Evolutionary conservation across 2,113 vertebrate species (phyloP).

Genomic region (Silurus glanis): DNA sequence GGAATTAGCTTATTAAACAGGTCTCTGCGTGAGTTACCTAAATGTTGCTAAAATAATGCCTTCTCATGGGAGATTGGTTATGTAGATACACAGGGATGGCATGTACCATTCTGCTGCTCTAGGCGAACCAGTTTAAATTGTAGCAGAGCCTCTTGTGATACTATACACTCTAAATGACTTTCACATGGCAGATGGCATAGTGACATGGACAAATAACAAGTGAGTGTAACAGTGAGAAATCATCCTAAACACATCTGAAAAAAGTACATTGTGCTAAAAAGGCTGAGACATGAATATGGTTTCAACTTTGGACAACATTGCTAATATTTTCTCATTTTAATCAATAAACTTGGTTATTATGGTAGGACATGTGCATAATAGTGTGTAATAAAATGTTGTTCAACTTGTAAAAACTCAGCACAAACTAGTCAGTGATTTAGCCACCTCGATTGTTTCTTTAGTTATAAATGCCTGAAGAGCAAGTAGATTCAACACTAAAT

Average conservation of each 20-base stretch:
- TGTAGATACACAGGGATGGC: constrained; percentile 8
- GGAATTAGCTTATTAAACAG: constrained; percentile 22
- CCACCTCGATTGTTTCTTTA: background rate
- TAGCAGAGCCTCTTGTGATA: background rate
- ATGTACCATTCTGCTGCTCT: background rate
- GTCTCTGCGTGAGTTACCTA: constrained; percentile 36
- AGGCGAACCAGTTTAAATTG: background rate
- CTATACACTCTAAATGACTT: background rate
- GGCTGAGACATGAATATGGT: background rate
- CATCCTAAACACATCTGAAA: background rate
- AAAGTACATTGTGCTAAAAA: background rate
- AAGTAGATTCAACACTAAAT: too few relatives aligned
- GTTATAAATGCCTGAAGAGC: background rate
- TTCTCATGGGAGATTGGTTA: constrained; percentile 1
- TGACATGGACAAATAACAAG: background rate
- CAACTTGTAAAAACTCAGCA: background rate
- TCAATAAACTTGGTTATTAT: background rate
- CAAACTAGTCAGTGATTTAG: too few relatives aligned
- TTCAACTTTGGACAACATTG: background rate
- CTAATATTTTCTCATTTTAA: background rate
- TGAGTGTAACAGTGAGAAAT: background rate
- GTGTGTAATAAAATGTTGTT: background rate
- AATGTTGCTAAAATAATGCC: constrained; percentile 31
- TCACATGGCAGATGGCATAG: background rate
- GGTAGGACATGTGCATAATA: background rate